phyloP scores from a whole-genome alignment of 1,140 invertebrate species.

The Drosophila parabipectinata region DNA sequence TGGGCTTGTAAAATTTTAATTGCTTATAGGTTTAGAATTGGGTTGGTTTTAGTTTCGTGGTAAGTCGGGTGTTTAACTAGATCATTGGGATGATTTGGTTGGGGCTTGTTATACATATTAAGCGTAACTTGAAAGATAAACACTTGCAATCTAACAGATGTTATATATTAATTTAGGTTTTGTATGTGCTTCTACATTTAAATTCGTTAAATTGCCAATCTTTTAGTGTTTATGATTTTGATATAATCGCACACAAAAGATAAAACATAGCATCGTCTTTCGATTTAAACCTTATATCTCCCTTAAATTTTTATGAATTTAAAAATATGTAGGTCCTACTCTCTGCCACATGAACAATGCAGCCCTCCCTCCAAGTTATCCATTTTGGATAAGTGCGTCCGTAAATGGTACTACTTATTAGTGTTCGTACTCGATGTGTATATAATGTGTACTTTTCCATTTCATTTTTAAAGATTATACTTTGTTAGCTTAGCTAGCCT shows the following conservation, averaged over 20 bases:
- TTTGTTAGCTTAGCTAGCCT: constrained; percentile 73
- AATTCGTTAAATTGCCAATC: constrained; percentile 71
- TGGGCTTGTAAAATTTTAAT: constrained; percentile 73
- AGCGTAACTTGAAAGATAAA: constrained; percentile 54
- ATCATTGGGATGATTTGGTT: neutral
- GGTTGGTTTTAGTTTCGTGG: constrained; percentile 25
- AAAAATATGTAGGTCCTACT: constrained; percentile 14
- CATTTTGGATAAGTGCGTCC: neutral
- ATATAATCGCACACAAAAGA: constrained; percentile 49
- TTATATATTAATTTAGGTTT: constrained; percentile 14
- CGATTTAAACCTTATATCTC: constrained; percentile 11
- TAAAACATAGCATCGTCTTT: constrained; percentile 23
- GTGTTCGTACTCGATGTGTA: too few species aligned
- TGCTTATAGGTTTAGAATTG: constrained; percentile 82
- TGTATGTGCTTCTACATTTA: constrained; percentile 70
- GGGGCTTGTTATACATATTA: constrained; percentile 11
- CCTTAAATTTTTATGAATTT: constrained; percentile 14
- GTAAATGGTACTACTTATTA: too few species aligned
- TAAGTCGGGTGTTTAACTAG: constrained; percentile 7
- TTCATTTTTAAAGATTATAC: neutral
- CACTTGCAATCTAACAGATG: constrained; percentile 29
- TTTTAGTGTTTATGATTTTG: constrained; percentile 35
- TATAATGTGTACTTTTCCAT: neutral
- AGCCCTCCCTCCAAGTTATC: too few species aligned
- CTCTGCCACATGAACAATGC: neutral